These are phyloP conservation scores for Bradynema listronoti DNA, from an alignment of 1,140 invertebrate species.

Conservation along the genomic window DNA sequence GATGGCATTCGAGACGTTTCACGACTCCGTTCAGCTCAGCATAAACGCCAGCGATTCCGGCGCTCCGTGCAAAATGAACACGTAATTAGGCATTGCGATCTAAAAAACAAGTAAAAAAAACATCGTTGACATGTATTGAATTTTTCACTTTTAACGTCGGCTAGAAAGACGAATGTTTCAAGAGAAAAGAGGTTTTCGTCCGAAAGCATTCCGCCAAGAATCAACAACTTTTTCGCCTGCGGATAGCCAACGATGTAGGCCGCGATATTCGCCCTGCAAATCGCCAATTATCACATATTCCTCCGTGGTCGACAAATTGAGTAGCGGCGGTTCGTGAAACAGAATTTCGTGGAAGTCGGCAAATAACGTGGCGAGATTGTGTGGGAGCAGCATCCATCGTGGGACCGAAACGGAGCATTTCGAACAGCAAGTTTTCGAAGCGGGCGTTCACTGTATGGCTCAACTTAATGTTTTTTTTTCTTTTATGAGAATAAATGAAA, in stretches of 20 bases:
- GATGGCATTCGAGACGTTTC: neutral
- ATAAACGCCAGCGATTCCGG: neutral
- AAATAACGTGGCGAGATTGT: neutral
- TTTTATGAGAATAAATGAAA: no score
- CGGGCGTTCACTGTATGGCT: neutral
- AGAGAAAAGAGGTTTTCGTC: conserved; percentile 1
- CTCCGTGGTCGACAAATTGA: neutral
- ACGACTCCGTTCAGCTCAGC: neutral
- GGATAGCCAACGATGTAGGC: conserved; percentile 2
- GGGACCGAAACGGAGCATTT: neutral
- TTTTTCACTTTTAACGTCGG: neutral
- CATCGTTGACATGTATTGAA: neutral
- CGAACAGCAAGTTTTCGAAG: neutral
- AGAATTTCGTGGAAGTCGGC: conserved; percentile 1
- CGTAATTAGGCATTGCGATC: neutral
- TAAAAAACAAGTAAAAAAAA: neutral
- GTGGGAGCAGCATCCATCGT: neutral
- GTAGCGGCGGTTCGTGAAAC: neutral
- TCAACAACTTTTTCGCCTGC: neutral
- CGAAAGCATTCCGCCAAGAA: neutral
- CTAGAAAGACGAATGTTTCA: neutral
- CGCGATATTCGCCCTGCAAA: neutral
- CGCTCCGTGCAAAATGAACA: neutral
- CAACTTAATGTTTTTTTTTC: no score
- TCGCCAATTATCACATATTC: neutral